Percentiles rank a stretch among this genome's conserved stretches.
phyloP scores from a whole-genome alignment of 2,113 vertebrate genomes.

The Lagopus leucura region DNA sequence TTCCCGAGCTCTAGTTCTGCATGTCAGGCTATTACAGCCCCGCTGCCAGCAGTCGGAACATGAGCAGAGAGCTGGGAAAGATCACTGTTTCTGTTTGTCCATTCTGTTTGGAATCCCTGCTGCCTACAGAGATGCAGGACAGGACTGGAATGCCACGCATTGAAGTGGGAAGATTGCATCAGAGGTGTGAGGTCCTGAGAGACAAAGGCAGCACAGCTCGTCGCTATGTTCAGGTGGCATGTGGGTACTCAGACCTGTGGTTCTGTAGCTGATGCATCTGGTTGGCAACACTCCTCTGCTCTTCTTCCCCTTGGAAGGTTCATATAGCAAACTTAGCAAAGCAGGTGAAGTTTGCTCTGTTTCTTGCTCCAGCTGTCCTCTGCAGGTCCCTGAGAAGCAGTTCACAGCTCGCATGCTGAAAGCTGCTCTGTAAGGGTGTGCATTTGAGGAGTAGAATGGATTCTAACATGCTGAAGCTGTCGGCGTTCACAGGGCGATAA shows the following conservation, averaged over 20 bases:
- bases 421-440: background rate
- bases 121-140: background rate
- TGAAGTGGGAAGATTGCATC: background rate
- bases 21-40: background rate
- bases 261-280: background rate
- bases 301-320: background rate
- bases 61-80: background rate
- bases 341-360: no score
- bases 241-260: background rate
- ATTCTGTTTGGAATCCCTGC: background rate
- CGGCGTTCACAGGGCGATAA: background rate
- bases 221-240: accelerated
- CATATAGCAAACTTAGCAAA: no score
- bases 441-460: background rate
- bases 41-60: background rate
- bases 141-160: background rate
- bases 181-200: background rate
- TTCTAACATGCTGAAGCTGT: background rate
- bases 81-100: background rate
- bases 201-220: accelerated
- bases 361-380: background rate
- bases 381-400: background rate
- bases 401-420: background rate
- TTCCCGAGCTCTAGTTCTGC: background rate
- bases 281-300: background rate